Evolutionary conservation across 2,113 vertebrate genomes (phyloP).

Genomic region (Aldabrachelys gigantea): DNA sequence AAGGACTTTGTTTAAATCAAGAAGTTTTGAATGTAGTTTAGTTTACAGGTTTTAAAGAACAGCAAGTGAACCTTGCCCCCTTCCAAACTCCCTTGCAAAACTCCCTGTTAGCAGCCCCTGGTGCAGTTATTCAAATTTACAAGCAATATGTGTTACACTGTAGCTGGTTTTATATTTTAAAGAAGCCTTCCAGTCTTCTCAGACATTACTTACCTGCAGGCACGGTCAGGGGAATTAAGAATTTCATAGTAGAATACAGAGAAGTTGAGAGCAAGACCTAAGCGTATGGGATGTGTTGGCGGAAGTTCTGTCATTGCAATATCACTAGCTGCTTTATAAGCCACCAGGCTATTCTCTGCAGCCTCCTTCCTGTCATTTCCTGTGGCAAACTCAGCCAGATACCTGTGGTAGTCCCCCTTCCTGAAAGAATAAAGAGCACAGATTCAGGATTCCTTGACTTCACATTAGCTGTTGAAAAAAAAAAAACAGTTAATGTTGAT

Average conservation of each 20-base stretch:
- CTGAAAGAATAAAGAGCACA: constrained; percentile 69
- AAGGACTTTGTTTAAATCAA: too few relatives aligned
- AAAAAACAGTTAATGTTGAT: fast-evolving
- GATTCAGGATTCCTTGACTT: neutral
- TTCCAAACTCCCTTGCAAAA: too few relatives aligned
- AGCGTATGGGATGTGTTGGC: constrained; percentile 96
- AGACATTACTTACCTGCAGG: constrained; percentile 89
- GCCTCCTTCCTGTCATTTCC: constrained; percentile 98
- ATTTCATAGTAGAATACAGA: constrained; percentile 99
- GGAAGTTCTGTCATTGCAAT: constrained; percentile 97
- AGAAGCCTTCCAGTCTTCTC: neutral
- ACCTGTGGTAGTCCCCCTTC: constrained; percentile 99
- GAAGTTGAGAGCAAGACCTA: constrained; percentile 99
- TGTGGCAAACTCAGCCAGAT: constrained; percentile 98
- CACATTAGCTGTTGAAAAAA: neutral
- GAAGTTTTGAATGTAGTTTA: too few relatives aligned
- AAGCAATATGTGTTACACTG: neutral
- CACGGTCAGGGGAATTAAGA: constrained; percentile 98
- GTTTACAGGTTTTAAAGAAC: too few relatives aligned
- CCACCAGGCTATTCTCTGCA: constrained; percentile 98
- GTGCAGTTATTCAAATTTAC: neutral
- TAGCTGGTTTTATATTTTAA: neutral
- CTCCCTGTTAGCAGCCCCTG: too few relatives aligned
- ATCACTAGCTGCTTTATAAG: constrained; percentile 97
- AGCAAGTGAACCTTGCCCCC: too few relatives aligned